Conservation (phyloP, 2,113 vertebrate genomes). For the Pyxicephalus adspersus region DNA sequence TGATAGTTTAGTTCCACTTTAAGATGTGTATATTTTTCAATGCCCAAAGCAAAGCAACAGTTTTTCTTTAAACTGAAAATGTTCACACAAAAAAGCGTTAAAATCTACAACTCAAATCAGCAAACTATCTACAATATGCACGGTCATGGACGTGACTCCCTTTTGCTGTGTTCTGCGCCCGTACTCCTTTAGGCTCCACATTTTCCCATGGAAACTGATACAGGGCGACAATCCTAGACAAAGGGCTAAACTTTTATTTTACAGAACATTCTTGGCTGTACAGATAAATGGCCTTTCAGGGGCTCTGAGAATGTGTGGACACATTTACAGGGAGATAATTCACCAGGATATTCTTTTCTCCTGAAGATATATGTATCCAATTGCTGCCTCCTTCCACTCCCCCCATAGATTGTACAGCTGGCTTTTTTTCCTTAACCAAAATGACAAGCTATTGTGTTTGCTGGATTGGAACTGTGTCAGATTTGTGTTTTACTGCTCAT, state of each 20-base stretch:
- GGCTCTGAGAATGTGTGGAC: conserved; percentile 32
- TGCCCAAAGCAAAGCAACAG: too few species aligned
- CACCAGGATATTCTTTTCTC: conserved; percentile 24
- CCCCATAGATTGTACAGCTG: neutral
- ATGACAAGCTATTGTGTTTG: conserved; percentile 15
- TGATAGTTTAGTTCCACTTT: too few species aligned
- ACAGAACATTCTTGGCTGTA: neutral
- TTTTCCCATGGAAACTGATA: conserved; percentile 40
- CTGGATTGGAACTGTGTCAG: neutral
- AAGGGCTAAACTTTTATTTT: conserved; percentile 13
- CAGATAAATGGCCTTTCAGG: conserved; percentile 41
- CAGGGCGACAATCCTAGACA: neutral
- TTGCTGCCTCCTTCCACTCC: neutral
- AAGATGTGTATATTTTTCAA: too few species aligned
- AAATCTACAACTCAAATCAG: too few species aligned
- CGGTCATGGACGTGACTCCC: too few species aligned
- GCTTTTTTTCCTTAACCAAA: neutral
- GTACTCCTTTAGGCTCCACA: neutral
- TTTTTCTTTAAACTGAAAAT: too few species aligned
- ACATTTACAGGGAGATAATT: conserved; percentile 40
- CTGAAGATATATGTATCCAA: conserved; percentile 27
- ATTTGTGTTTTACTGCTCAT: neutral
- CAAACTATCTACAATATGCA: too few species aligned
- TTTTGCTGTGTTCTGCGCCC: neutral
- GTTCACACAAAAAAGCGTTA: too few species aligned